phyloP scores from a whole-genome alignment of 2,113 vertebrate genomes.

The Boulengeromyrus knoepffleri region DNA sequence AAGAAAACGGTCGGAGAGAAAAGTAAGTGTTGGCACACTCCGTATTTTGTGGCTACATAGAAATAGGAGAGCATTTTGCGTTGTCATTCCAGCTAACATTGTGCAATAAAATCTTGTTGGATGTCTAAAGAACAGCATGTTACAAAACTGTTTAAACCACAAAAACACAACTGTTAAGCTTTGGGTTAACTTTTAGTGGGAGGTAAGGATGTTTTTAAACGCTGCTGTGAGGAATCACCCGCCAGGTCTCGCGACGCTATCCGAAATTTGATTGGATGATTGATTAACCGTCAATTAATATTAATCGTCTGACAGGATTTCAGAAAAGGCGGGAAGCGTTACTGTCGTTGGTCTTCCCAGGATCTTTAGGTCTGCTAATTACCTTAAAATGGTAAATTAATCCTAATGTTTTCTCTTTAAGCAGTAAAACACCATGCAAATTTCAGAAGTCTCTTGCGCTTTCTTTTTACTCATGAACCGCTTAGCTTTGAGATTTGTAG shows the following conservation, averaged over 20 bases:
- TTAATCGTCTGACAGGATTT: background rate
- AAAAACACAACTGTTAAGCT: background rate
- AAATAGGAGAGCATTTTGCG: background rate
- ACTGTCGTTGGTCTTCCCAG: background rate
- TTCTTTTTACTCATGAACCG: background rate
- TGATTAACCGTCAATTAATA: background rate
- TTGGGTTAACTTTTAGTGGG: background rate
- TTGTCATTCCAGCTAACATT: background rate
- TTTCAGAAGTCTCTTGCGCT: background rate
- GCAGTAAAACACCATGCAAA: background rate
- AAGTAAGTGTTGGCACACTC: background rate
- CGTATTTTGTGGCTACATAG: background rate
- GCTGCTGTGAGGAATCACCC: background rate
- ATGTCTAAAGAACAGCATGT: background rate
- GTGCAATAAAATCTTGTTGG: background rate
- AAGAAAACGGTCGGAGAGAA: background rate
- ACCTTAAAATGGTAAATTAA: background rate
- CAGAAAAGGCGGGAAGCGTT: background rate
- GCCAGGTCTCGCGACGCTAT: background rate
- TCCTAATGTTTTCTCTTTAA: background rate
- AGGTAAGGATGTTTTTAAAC: background rate
- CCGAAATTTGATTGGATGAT: background rate
- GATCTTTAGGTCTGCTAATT: background rate
- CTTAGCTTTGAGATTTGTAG: background rate
- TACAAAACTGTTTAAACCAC: background rate